phyloP scores from a whole-genome alignment of 2,113 vertebrate genomes.

The Antennarius striatus region DNA sequence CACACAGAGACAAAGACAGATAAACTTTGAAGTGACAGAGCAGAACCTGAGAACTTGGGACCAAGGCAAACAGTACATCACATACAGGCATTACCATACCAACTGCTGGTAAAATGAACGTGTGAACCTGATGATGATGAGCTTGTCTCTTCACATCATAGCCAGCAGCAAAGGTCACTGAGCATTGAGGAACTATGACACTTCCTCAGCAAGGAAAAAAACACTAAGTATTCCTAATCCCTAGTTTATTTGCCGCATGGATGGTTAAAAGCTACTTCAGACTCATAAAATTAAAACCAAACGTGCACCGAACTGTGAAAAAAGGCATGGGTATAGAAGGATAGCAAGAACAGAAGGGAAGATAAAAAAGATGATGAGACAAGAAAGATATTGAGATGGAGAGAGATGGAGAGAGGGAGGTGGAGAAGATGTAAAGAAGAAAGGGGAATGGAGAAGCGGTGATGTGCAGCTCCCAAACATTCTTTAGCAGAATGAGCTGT shows the following conservation, averaged over 20 bases:
- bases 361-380: slow-evolving; percentile 51
- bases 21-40: slow-evolving; percentile 8
- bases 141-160: slow-evolving; percentile 68
- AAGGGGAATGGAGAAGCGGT: slow-evolving; percentile 89
- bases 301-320: slow-evolving; percentile 89
- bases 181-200: slow-evolving; percentile 85
- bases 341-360: slow-evolving; percentile 31
- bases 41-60: slow-evolving; percentile 33
- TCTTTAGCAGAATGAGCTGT: slow-evolving; percentile 99
- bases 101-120: slow-evolving; percentile 53
- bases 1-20: too few species aligned
- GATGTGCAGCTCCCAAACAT: slow-evolving; percentile 96
- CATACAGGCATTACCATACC: slow-evolving; percentile 31
- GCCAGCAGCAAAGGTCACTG: slow-evolving; percentile 78
- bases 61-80: slow-evolving; percentile 58
- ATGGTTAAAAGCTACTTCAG: slow-evolving; percentile 98
- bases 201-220: slow-evolving; percentile 92
- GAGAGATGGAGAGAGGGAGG: slow-evolving; percentile 41
- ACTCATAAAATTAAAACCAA: slow-evolving; percentile 98
- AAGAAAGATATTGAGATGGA: slow-evolving; percentile 48
- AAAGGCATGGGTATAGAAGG: slow-evolving; percentile 55
- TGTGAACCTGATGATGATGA: slow-evolving; percentile 62
- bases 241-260: slow-evolving; percentile 97
- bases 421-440: slow-evolving; percentile 46
- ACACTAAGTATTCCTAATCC: slow-evolving; percentile 98